Evolutionary conservation across 1,140 invertebrate genomes (phyloP).

Genomic region (Harlomillsia oculata): DNA sequence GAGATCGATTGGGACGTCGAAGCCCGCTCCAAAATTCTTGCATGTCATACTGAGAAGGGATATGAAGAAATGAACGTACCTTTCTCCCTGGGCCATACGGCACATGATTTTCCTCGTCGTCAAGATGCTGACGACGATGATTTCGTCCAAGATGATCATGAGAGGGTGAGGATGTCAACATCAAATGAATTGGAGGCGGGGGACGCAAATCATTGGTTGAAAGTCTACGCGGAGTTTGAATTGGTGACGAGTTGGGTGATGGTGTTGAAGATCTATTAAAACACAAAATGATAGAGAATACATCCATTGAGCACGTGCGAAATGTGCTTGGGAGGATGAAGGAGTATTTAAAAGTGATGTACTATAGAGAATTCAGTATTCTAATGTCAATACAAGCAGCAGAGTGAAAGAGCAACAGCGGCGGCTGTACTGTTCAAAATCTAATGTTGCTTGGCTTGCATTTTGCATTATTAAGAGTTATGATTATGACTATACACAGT

Average conservation of each 20-base stretch:
- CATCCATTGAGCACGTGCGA: too few relatives aligned
- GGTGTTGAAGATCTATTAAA: constrained; percentile 34
- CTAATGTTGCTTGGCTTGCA: too few relatives aligned
- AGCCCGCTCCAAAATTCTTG: constrained; percentile 35
- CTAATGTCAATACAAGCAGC: too few relatives aligned
- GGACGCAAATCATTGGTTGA: constrained; percentile 34
- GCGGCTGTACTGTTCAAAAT: too few relatives aligned
- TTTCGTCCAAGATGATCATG: constrained; percentile 22
- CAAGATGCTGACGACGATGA: neutral
- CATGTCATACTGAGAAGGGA: constrained; percentile 32
- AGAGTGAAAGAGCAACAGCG: too few relatives aligned
- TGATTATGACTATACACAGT: too few relatives aligned
- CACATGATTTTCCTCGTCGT: neutral
- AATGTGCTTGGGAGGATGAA: too few relatives aligned
- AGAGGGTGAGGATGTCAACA: constrained; percentile 20
- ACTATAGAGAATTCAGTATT: too few relatives aligned
- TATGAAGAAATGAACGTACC: constrained; percentile 35
- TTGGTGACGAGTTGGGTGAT: constrained; percentile 31
- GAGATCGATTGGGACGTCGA: constrained; percentile 31
- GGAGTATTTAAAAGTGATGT: too few relatives aligned
- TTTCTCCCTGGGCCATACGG: constrained; percentile 8
- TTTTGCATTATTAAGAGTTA: too few relatives aligned
- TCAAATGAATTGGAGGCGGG: constrained; percentile 26
- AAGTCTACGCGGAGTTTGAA: constrained; percentile 31
- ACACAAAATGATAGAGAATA: too few relatives aligned